A percentile compares a stretch with the other conserved stretches of the same genome.
phyloP scores from a whole-genome alignment of 1,140 invertebrate genomes.

The Thaumetopoea pityocampa region DNA sequence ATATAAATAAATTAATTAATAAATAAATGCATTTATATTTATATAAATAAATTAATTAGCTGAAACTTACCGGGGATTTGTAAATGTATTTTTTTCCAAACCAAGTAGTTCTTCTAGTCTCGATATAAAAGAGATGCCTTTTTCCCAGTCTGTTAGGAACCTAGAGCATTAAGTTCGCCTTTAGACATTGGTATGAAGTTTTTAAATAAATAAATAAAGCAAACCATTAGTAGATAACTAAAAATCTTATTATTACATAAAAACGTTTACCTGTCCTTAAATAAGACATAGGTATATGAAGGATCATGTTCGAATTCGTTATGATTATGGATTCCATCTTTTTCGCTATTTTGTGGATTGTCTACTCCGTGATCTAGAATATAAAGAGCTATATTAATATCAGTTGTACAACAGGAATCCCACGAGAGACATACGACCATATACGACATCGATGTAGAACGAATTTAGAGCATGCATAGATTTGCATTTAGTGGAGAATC shows the following conservation, averaged over 20 bases:
- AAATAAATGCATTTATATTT: not conserved
- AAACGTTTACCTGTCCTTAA: slow-evolving; percentile 78
- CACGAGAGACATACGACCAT: too few relatives aligned
- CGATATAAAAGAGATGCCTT: slow-evolving; percentile 76
- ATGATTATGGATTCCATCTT: slow-evolving; percentile 42
- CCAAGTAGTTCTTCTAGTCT: slow-evolving; percentile 79
- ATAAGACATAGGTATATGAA: slow-evolving; percentile 82
- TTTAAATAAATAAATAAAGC: too few relatives aligned
- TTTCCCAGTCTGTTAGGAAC: slow-evolving; percentile 72
- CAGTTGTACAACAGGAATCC: too few relatives aligned
- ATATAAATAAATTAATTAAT: slow-evolving; percentile 5
- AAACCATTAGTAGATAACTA: slow-evolving; percentile 5
- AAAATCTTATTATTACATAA: slow-evolving; percentile 1
- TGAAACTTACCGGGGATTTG: slow-evolving; percentile 56
- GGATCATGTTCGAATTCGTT: slow-evolving; percentile 79
- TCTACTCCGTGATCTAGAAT: slow-evolving; percentile 44
- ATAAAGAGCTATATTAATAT: too few relatives aligned
- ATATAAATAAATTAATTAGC: not conserved
- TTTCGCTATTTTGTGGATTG: slow-evolving; percentile 28
- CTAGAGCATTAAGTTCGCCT: too few relatives aligned
- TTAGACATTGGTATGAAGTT: too few relatives aligned
- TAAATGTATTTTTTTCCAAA: slow-evolving; percentile 74
- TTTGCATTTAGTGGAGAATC: not conserved
- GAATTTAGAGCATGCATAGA: slow-evolving; percentile 20
- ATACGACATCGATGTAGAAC: slow-evolving; percentile 21